These are phyloP conservation scores for Colletes collaris DNA, from an alignment of 2,888 invertebrate genomes.

Conservation along the genomic window DNA sequence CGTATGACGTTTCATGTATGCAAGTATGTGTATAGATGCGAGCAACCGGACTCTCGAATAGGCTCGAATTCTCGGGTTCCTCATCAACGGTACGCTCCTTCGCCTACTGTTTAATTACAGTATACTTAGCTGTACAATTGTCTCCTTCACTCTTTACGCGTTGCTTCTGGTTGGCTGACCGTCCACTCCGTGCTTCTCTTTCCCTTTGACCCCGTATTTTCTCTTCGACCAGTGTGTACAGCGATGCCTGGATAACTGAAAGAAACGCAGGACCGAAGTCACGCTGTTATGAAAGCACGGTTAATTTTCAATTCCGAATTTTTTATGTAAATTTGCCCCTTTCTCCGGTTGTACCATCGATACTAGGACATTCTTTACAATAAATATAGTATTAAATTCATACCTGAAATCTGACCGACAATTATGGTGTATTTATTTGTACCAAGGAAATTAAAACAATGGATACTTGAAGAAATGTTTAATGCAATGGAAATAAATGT, in stretches of 20 bases:
- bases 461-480: too few relatives aligned
- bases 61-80: constrained; percentile 78
- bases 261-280: constrained; percentile 44
- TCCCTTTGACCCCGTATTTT: constrained; percentile 32
- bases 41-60: constrained; percentile 37
- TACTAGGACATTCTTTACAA: too few relatives aligned
- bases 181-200: constrained; percentile 20
- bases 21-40: constrained; percentile 1
- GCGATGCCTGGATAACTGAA: constrained; percentile 44
- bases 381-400: too few relatives aligned
- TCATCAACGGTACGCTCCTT: constrained; percentile 78
- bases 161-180: constrained; percentile 28
- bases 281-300: constrained; percentile 7
- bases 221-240: constrained; percentile 23
- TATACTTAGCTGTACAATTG: constrained; percentile 68
- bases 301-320: too few relatives aligned
- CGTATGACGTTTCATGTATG: not conserved
- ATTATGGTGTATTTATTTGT: too few relatives aligned
- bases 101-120: constrained; percentile 78
- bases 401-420: too few relatives aligned
- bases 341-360: too few relatives aligned
- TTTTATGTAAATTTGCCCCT: too few relatives aligned
- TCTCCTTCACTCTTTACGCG: constrained; percentile 51
- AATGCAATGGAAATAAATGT: too few relatives aligned
- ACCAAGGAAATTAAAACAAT: too few relatives aligned